Conservation (phyloP, 2,888 invertebrate genomes). For the Junonia oenone region DNA sequence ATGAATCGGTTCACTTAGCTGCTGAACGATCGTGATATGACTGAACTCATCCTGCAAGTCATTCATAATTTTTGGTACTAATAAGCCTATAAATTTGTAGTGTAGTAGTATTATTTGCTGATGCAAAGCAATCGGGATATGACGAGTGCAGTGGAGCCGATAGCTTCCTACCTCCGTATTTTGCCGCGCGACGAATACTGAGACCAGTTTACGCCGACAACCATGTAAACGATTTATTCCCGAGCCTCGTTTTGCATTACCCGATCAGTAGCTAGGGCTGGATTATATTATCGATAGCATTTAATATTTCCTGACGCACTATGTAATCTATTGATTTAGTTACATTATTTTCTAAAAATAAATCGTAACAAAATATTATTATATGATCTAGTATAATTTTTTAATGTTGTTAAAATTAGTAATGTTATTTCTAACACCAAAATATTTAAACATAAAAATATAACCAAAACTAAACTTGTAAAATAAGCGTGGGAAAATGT, state of each 20-base stretch:
- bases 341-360: no score
- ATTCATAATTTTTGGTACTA: not conserved
- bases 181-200: constrained; percentile 47
- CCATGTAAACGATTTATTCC: constrained; percentile 79
- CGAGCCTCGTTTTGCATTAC: constrained; percentile 75
- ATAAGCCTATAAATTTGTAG: not conserved
- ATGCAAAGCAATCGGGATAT: not conserved
- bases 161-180: constrained; percentile 53
- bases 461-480: not conserved
- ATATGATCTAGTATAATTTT: no score
- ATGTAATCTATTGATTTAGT: no score
- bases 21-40: not conserved
- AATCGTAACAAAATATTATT: no score
- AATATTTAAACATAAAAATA: not conserved
- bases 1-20: not conserved
- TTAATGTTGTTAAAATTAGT: not conserved
- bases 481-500: constrained; percentile 28
- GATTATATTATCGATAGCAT: constrained; percentile 31
- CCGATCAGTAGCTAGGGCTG: constrained; percentile 71
- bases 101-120: not conserved
- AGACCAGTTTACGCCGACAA: constrained; percentile 79
- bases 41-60: not conserved
- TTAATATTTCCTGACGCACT: not conserved
- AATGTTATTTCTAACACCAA: not conserved
- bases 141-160: constrained; percentile 15